Evolutionary conservation across 2,797 vertebrate genomes (phyloP), one percentile per base, ranked within the genome.

Genomic region (Sebastes umbrosus): DNA sequence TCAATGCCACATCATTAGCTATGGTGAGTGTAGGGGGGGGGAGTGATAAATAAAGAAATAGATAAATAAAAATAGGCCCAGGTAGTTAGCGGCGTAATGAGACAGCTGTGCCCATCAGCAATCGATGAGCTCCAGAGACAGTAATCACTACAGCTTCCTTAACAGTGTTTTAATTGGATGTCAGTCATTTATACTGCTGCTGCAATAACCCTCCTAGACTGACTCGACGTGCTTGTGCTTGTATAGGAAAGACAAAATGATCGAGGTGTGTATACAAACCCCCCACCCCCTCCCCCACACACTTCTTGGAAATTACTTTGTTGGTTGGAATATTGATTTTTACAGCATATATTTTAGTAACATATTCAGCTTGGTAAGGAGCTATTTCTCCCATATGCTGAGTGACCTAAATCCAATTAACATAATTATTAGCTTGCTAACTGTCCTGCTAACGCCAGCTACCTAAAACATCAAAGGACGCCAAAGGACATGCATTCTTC

Each of bases 61-160:
- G 77, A 88, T 88, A 84, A 91, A 94, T 92, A 89, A 93, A 91
- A 92, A 91, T 80, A 87, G 76, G 86, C 59, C 70, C 70, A 79
- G 84, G 92, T 93, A 90, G 89, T 93, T 91, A 92, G 82, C 80
- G 16, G 72, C 5, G 78, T 94, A 94, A 91, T 93, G 87, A 95
- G 91, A 90, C 84, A 86, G 86, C 84, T 90, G 79, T 52, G 50
- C 80, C 84, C 83, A 86, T 93, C 93, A 82, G 80, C 79, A 94
- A 88, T 92, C 84, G 88, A 87, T 95, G 93, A 85, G 74, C 82
- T 91, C 81, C 67, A 55, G 75, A 82, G 82, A 70, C 82, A 52
- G 34, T 90, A 92, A 94, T 94, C 93, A 88, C 91, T 86, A 82
- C 74, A 82, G 84, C 50, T 93, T 93, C 90, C 88, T 92, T 92